A percentile compares a stretch with the other conserved stretches of the same genome.
These are phyloP conservation scores for Chaenogobius annularis DNA, from an alignment of 2,113 vertebrate genomes.

Conservation along the genomic window DNA sequence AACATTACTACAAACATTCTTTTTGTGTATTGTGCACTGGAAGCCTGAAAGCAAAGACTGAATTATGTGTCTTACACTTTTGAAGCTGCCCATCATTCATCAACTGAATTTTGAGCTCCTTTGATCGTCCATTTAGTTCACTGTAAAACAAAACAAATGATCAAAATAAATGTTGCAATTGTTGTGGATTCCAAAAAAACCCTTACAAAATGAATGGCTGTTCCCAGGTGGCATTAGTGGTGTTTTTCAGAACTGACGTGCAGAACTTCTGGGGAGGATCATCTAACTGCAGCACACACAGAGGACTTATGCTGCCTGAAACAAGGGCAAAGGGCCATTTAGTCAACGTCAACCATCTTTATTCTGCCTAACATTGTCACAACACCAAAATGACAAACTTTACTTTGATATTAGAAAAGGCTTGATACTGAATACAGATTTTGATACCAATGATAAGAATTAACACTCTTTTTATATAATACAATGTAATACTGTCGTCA, in stretches of 20 bases:
- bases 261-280: constrained; percentile 88
- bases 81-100: constrained; percentile 73
- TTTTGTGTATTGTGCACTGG: no score
- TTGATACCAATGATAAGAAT: no score
- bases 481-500: no score
- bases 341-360: not conserved
- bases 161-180: not conserved
- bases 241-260: constrained; percentile 76
- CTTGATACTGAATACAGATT: no score
- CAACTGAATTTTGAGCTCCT: constrained; percentile 84
- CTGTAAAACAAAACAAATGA: constrained; percentile 63
- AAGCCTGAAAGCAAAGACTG: no score
- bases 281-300: constrained; percentile 82
- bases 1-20: no score
- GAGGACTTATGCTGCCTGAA: constrained; percentile 77
- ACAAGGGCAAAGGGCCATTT: constrained; percentile 15
- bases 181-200: not conserved
- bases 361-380: no score
- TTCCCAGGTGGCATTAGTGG: constrained; percentile 82
- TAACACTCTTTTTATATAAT: no score
- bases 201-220: constrained; percentile 94
- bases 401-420: no score
- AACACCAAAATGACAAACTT: no score
- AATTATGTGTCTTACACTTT: constrained; percentile 76
- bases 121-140: constrained; percentile 92